A percentile compares a stretch with the other conserved stretches of the same genome.
Conservation (phyloP, 2,113 vertebrate genomes). For the Otus sunia region DNA sequence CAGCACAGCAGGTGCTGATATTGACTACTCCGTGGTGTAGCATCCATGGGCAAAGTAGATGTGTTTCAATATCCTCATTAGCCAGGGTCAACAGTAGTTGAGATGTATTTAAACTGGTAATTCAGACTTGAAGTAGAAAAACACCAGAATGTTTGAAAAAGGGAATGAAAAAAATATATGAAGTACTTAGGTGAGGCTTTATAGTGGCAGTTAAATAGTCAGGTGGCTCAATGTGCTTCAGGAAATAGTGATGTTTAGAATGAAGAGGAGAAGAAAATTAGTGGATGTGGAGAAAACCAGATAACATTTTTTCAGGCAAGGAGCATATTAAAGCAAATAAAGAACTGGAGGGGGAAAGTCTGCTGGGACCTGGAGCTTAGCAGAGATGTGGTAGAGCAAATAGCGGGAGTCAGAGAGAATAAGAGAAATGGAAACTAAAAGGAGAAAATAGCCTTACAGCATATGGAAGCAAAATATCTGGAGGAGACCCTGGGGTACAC, state of each 20-base stretch:
- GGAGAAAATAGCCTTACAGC: conserved; percentile 38
- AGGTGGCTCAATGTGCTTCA: not conserved
- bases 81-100: not conserved
- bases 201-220: not conserved
- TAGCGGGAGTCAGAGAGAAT: not conserved
- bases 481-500: not conserved
- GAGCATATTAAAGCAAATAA: conserved; percentile 57
- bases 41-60: not conserved
- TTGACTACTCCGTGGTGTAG: not conserved
- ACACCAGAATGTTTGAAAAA: fast-evolving
- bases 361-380: conserved; percentile 12
- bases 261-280: conserved; percentile 44
- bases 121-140: not conserved
- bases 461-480: conserved; percentile 30
- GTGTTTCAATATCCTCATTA: not conserved
- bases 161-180: not conserved
- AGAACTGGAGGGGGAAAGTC: conserved; percentile 6
- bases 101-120: not conserved
- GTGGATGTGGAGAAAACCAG: conserved; percentile 12
- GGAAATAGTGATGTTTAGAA: conserved; percentile 34
- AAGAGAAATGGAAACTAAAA: conserved; percentile 8
- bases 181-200: not conserved
- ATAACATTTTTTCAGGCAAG: conserved; percentile 22
- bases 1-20: not conserved
- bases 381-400: conserved; percentile 37